A percentile compares a stretch with the other conserved stretches of the same genome.
Evolutionary conservation across 1,140 invertebrate genomes (phyloP).

Genomic region (Zaprionus ghesquierei): DNA sequence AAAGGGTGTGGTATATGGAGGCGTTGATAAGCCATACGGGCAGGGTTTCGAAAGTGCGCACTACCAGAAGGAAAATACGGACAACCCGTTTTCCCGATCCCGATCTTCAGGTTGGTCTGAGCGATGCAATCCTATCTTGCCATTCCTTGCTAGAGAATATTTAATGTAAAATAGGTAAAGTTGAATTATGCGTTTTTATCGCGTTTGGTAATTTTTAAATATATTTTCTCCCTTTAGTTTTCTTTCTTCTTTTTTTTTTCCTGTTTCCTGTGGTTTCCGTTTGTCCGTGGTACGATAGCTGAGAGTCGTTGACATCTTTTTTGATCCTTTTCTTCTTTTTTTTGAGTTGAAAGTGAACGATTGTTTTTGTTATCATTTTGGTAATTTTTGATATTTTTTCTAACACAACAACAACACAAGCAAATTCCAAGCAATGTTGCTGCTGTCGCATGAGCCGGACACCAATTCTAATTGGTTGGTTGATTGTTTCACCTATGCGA

Average conservation of each 20-base stretch:
- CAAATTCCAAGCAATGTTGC: slow-evolving; percentile 67
- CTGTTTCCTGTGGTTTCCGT: slow-evolving; percentile 22
- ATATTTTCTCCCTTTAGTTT: slow-evolving; percentile 33
- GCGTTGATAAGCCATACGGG: background rate
- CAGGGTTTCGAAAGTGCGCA: background rate
- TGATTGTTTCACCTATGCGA: background rate
- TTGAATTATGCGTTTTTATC: slow-evolving; percentile 16
- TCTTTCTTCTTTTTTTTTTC: slow-evolving; percentile 22
- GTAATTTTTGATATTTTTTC: slow-evolving; percentile 42
- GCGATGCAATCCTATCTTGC: slow-evolving; percentile 1
- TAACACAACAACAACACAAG: slow-evolving; percentile 65
- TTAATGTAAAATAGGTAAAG: slow-evolving; percentile 2
- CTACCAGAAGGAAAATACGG: background rate
- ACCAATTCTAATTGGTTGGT: slow-evolving; percentile 8
- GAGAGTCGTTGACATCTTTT: slow-evolving; percentile 48
- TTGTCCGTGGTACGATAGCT: slow-evolving; percentile 39
- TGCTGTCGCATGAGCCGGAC: slow-evolving; percentile 27
- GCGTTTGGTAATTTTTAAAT: slow-evolving; percentile 14
- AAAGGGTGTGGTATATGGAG: background rate
- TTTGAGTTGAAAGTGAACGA: slow-evolving; percentile 74
- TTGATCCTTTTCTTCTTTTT: slow-evolving; percentile 28
- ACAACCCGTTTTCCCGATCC: background rate
- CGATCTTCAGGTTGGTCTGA: background rate
- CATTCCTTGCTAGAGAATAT: slow-evolving; percentile 3
- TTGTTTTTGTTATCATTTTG: slow-evolving; percentile 54